Conservation (phyloP, 2,888 invertebrate genomes). For the Coleophora flavipennella region DNA sequence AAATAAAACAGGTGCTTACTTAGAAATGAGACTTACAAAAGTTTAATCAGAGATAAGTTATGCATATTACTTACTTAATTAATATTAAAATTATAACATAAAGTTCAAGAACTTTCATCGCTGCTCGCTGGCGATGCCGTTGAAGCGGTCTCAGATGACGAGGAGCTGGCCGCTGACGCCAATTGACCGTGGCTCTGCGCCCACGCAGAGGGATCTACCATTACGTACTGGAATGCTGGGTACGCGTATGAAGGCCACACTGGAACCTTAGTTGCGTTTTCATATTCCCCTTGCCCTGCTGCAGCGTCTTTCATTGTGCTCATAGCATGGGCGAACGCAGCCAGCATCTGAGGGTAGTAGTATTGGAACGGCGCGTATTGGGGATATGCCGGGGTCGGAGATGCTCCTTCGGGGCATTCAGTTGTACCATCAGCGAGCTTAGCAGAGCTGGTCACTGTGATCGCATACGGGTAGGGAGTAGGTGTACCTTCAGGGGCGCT, state of each 20-base stretch:
- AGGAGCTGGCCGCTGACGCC: too few species aligned
- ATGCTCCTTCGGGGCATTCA: conserved; percentile 22
- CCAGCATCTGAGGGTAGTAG: conserved; percentile 55
- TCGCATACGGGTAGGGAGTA: conserved; percentile 33
- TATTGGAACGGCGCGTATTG: conserved; percentile 44
- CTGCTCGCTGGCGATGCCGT: conserved; percentile 15
- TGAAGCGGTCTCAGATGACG: conserved; percentile 8
- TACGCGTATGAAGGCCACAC: conserved; percentile 47
- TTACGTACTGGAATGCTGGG: conserved; percentile 45
- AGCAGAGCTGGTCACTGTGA: conserved; percentile 20
- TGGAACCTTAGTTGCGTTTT: conserved; percentile 26
- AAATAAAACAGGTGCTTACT: too few species aligned
- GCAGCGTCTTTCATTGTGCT: conserved; percentile 40
- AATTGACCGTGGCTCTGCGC: conserved; percentile 23
- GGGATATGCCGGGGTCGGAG: conserved; percentile 18
- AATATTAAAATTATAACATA: too few species aligned
- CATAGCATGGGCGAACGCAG: conserved; percentile 45
- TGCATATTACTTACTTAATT: too few species aligned
- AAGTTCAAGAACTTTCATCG: conserved; percentile 4
- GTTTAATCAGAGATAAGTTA: too few species aligned
- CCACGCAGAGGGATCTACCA: conserved; percentile 53
- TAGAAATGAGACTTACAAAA: too few species aligned
- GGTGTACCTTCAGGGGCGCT: conserved; percentile 23
- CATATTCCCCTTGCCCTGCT: conserved; percentile 31
- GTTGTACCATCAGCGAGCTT: conserved; percentile 23